phyloP scores from a whole-genome alignment of 2,888 invertebrate species.

The Strigamia crassipes region DNA sequence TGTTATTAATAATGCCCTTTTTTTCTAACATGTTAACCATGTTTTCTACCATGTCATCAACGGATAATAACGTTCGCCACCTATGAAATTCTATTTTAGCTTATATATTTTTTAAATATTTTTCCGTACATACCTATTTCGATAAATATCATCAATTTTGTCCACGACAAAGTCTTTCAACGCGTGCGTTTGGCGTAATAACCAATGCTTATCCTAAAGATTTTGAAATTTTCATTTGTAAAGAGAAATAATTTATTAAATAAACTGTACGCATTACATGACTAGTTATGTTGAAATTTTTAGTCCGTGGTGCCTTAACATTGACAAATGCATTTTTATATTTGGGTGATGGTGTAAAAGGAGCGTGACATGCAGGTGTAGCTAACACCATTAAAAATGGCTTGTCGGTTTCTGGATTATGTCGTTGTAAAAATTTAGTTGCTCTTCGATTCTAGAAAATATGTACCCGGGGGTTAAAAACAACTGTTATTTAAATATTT shows the following conservation, averaged over 20 bases:
- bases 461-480: too few species aligned
- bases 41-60: conserved; percentile 79
- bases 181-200: conserved; percentile 71
- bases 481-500: too few species aligned
- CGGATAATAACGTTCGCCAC: conserved; percentile 80
- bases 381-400: conserved; percentile 86
- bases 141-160: conserved; percentile 70
- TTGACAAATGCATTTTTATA: conserved; percentile 69
- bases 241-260: not conserved
- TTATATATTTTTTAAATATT: not conserved
- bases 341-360: conserved; percentile 79
- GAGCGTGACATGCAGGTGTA: conserved; percentile 85
- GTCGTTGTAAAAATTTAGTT: conserved; percentile 55
- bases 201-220: conserved; percentile 80
- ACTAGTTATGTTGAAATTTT: conserved; percentile 64
- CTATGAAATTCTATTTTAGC: conserved; percentile 52
- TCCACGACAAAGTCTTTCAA: conserved; percentile 67
- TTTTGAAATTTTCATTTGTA: not conserved
- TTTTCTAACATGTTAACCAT: conserved; percentile 66
- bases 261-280: not conserved
- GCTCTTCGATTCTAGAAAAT: conserved; percentile 56
- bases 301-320: conserved; percentile 68
- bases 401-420: conserved; percentile 49
- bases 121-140: conserved; percentile 45
- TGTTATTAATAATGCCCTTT: conserved; percentile 68